Evolutionary conservation across 2,888 invertebrate genomes (phyloP).

Genomic region (Orthosia gothica): DNA sequence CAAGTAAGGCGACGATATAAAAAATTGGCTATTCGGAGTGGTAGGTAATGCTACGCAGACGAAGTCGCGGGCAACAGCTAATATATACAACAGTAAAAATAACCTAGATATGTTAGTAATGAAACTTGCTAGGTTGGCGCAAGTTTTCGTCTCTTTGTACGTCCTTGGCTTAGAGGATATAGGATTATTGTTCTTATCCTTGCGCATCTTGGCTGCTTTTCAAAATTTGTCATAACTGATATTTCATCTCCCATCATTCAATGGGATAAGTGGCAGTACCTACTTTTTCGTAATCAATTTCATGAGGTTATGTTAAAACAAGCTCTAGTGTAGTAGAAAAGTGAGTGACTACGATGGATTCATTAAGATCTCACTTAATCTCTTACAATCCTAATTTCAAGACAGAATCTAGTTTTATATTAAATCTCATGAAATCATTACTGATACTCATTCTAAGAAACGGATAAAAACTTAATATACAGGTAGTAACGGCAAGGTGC

Average conservation of each 20-base stretch:
- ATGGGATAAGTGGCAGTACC: not conserved
- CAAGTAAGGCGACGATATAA: too few species aligned
- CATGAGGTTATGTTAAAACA: not conserved
- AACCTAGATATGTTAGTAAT: constrained; percentile 48
- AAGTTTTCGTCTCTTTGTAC: not conserved
- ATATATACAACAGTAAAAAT: constrained; percentile 57
- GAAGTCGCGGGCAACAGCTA: not conserved
- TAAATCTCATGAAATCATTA: not conserved
- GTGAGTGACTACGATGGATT: not conserved
- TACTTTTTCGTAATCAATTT: not conserved
- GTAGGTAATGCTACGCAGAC: too few species aligned
- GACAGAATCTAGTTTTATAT: not conserved
- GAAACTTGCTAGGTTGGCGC: constrained; percentile 39
- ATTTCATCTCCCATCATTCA: not conserved
- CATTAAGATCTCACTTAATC: not conserved
- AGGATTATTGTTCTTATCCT: constrained; percentile 25
- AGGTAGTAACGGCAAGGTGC: too few species aligned
- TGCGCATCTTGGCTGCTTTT: constrained; percentile 34
- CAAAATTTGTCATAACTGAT: constrained; percentile 20
- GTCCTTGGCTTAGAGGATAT: constrained; percentile 29
- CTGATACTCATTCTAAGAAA: not conserved
- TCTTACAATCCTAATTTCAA: not conserved
- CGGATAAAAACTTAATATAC: not conserved
- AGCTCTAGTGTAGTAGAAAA: not conserved
- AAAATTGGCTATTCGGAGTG: too few species aligned